phyloP scores from a whole-genome alignment of 2,113 vertebrate genomes.

The Paramormyrops kingsleyae region DNA sequence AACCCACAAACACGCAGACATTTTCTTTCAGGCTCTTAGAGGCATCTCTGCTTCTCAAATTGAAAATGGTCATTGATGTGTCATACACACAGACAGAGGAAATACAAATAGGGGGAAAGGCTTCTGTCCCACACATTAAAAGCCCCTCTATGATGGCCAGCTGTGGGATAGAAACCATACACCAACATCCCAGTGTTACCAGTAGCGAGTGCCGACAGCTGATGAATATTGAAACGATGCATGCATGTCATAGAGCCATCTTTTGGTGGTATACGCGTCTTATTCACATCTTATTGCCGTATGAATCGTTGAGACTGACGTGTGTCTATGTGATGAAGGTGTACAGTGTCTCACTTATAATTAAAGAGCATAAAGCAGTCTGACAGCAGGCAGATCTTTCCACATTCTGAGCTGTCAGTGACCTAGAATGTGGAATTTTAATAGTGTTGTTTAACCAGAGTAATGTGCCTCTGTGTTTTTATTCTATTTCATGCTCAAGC shows the following conservation, averaged over 20 bases:
- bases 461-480: background rate
- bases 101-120: background rate
- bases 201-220: background rate
- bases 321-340: background rate
- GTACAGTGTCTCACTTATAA: background rate
- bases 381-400: background rate
- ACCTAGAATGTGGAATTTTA: background rate
- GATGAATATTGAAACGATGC: background rate
- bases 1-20: background rate
- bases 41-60: background rate
- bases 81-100: background rate
- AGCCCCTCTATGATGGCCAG: background rate
- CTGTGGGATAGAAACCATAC: background rate
- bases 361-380: background rate
- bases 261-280: background rate
- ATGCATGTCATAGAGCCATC: background rate
- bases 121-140: background rate
- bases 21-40: background rate
- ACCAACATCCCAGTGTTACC: background rate
- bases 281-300: background rate
- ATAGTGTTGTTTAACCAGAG: background rate
- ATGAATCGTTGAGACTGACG: background rate
- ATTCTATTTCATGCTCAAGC: background rate
- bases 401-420: background rate
- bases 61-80: background rate